phyloP scores from a whole-genome alignment of 2,888 invertebrate species.

The Neoitamus cyanurus region DNA sequence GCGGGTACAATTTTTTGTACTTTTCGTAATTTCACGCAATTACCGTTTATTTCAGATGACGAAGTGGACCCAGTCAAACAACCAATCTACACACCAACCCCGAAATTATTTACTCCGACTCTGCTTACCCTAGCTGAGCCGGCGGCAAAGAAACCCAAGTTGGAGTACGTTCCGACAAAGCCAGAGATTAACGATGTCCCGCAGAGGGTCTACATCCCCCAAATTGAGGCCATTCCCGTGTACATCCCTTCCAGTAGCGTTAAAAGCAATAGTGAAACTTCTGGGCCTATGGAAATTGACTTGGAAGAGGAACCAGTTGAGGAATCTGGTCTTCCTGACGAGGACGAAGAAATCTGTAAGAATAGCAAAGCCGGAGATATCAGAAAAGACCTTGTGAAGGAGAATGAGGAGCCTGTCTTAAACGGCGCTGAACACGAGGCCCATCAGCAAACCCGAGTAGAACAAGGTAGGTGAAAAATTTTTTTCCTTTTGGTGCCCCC shows the following conservation, averaged over 20 bases:
- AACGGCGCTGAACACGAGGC: not conserved
- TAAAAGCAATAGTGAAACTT: not conserved
- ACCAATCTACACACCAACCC: conserved; percentile 62
- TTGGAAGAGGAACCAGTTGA: not conserved
- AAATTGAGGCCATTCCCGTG: conserved; percentile 57
- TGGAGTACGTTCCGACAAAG: conserved; percentile 65
- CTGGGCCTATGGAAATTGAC: not conserved
- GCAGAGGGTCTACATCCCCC: conserved; percentile 50
- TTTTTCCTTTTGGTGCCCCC: too few species aligned
- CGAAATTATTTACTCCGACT: conserved; percentile 57
- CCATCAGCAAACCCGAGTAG: not conserved
- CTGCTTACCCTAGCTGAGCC: conserved; percentile 58
- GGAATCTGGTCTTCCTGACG: not conserved
- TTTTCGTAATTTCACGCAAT: not conserved
- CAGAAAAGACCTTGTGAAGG: not conserved
- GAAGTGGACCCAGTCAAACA: conserved; percentile 52
- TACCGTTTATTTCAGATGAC: conserved; percentile 57
- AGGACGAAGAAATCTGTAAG: not conserved
- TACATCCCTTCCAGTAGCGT: conserved; percentile 60
- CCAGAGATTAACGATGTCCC: conserved; percentile 62
- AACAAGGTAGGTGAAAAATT: not conserved
- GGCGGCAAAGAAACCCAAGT: conserved; percentile 58
- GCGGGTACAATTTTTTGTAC: not conserved
- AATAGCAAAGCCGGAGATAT: not conserved
- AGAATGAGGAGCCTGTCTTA: not conserved